Evolutionary conservation across 2,113 vertebrate genomes (phyloP).

Genomic region (Corythaeola cristata): DNA sequence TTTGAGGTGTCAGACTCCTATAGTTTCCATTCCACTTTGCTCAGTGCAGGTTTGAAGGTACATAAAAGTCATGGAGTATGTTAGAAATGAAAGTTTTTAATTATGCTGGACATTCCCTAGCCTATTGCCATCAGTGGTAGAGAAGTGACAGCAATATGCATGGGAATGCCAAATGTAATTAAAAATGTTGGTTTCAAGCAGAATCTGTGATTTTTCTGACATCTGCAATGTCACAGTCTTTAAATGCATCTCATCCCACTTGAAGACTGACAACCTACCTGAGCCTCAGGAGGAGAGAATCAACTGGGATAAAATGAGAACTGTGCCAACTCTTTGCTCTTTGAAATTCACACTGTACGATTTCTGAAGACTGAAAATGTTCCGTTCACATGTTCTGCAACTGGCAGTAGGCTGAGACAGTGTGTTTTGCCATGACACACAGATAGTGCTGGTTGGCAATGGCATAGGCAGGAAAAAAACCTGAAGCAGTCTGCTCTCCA

Average conservation of each 20-base stretch:
- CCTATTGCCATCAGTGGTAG: slow-evolving; percentile 46
- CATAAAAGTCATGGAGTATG: slow-evolving; percentile 30
- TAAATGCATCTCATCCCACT: slow-evolving; percentile 48
- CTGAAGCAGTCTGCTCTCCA: background rate
- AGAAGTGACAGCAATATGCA: slow-evolving; percentile 59
- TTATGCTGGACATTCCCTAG: slow-evolving; percentile 62
- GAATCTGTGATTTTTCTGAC: slow-evolving; percentile 59
- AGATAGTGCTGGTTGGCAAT: background rate
- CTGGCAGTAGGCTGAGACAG: background rate
- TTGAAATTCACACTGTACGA: background rate
- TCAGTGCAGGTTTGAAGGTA: slow-evolving; percentile 48
- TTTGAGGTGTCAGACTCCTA: background rate
- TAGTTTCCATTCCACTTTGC: background rate
- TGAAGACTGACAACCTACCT: slow-evolving; percentile 40
- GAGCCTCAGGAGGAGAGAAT: background rate
- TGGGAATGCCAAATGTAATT: slow-evolving; percentile 60
- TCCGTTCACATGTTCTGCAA: background rate
- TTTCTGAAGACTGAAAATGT: background rate
- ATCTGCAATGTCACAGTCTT: slow-evolving; percentile 31
- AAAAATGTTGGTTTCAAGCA: slow-evolving; percentile 46
- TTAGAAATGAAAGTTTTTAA: slow-evolving; percentile 71
- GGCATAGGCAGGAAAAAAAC: background rate
- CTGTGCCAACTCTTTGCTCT: background rate
- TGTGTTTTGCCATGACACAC: background rate
- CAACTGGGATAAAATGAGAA: background rate